Percentiles rank a stretch among this genome's conserved stretches.
These are phyloP conservation scores for Chesias legatella DNA, from an alignment of 2,888 invertebrate genomes.

Conservation along the genomic window DNA sequence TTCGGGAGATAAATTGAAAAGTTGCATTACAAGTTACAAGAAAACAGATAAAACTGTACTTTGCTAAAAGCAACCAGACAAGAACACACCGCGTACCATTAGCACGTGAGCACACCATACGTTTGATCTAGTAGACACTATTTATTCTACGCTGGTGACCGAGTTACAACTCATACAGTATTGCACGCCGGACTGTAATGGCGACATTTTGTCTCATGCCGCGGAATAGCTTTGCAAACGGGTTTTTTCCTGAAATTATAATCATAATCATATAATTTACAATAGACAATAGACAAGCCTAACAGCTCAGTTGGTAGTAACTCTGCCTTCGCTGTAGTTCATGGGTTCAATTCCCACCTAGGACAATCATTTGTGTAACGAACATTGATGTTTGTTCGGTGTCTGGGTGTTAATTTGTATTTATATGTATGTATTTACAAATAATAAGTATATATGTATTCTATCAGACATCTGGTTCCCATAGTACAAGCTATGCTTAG, in stretches of 20 bases:
- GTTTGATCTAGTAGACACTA: slow-evolving; percentile 19
- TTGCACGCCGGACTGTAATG: slow-evolving; percentile 29
- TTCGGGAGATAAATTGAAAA: not conserved
- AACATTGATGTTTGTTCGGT: no score
- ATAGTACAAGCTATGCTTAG: no score
- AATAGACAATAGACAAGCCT: no score
- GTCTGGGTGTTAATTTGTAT: no score
- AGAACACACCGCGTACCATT: slow-evolving; percentile 22
- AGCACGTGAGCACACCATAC: slow-evolving; percentile 27
- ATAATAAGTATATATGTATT: no score
- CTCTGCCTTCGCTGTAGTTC: no score
- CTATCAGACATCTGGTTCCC: no score
- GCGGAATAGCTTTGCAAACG: slow-evolving; percentile 17
- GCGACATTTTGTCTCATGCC: slow-evolving; percentile 32
- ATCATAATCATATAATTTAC: no score
- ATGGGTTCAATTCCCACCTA: no score
- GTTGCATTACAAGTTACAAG: slow-evolving; percentile 19
- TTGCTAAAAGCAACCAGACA: slow-evolving; percentile 27
- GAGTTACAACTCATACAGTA: slow-evolving; percentile 28
- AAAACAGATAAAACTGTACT: slow-evolving; percentile 18
- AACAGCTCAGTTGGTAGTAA: no score
- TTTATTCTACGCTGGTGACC: slow-evolving; percentile 20
- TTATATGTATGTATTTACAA: no score
- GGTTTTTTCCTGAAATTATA: not conserved
- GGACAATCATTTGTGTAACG: no score